These are phyloP conservation scores for Drosophila sturtevanti DNA, from an alignment of 1,140 invertebrate genomes.

Conservation along the genomic window DNA sequence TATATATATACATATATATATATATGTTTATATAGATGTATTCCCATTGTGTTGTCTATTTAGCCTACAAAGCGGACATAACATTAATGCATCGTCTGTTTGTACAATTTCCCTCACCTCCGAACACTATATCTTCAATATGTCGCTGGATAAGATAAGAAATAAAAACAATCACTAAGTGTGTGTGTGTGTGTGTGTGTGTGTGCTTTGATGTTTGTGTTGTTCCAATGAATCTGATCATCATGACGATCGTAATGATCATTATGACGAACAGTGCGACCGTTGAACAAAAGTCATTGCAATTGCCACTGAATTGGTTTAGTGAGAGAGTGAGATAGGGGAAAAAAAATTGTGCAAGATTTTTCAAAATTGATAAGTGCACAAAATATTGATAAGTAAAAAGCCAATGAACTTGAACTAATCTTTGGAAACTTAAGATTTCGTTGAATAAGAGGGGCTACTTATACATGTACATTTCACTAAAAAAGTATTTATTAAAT, in stretches of 20 bases:
- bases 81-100: conserved; percentile 3
- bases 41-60: neutral
- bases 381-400: conserved; percentile 18
- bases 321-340: neutral
- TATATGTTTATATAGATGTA: neutral
- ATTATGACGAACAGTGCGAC: neutral
- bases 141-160: conserved; percentile 26
- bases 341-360: conserved; percentile 10
- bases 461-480: too few relatives aligned
- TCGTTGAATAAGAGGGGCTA: neutral
- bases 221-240: neutral
- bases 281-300: neutral
- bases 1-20: neutral
- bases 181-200: neutral
- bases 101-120: neutral
- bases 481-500: too few relatives aligned
- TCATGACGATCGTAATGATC: conserved; percentile 11
- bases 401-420: conserved; percentile 40
- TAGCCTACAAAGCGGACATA: conserved; percentile 7
- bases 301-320: neutral
- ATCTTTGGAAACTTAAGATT: neutral
- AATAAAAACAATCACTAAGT: neutral
- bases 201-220: neutral
- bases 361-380: neutral
- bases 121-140: neutral